These are phyloP conservation scores for Staurois parvus DNA, from an alignment of 2,797 vertebrate genomes.

Conservation along the genomic window DNA sequence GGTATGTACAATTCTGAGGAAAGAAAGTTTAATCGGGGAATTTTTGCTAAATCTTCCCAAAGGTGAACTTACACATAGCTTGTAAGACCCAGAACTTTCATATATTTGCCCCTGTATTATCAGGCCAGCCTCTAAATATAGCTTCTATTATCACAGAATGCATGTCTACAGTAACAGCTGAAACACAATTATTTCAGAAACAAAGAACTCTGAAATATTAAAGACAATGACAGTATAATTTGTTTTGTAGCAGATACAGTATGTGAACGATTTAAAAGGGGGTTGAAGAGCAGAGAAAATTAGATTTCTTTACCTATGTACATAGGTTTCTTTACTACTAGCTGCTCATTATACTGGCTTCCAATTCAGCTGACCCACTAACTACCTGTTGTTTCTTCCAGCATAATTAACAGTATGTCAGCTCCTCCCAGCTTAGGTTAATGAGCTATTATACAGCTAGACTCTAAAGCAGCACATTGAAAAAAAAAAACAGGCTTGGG, in stretches of 20 bases:
- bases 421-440: constrained; percentile 29
- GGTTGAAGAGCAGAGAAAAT: not conserved
- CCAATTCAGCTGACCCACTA: constrained; percentile 32
- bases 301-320: constrained; percentile 1
- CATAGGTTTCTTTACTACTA: constrained; percentile 1
- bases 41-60: too few species aligned
- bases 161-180: not conserved
- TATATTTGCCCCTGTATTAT: not conserved
- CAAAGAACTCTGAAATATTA: not conserved
- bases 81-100: not conserved
- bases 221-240: not conserved
- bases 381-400: not conserved
- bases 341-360: constrained; percentile 30
- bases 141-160: not conserved
- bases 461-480: not conserved
- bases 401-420: not conserved
- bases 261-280: not conserved
- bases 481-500: not conserved
- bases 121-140: not conserved
- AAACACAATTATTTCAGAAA: not conserved
- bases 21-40: too few species aligned
- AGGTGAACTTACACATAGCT: not conserved
- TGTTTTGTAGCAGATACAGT: not conserved
- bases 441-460: constrained; percentile 32
- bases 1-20: too few species aligned